These are phyloP conservation scores for Okapia johnstoni DNA, from an alignment of 2,113 vertebrate genomes.

Conservation along the genomic window DNA sequence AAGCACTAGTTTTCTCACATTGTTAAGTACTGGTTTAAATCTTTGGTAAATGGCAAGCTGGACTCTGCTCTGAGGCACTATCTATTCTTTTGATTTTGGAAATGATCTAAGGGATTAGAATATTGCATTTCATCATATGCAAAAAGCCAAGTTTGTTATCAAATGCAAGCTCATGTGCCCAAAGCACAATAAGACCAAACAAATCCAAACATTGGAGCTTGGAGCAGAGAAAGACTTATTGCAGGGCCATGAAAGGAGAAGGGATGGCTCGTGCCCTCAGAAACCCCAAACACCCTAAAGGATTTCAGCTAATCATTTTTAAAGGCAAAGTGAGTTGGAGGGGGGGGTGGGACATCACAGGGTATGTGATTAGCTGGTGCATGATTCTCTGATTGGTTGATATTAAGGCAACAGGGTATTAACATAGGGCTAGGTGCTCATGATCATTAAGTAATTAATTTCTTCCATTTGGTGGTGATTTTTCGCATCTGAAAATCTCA, in stretches of 20 bases:
- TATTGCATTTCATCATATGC: conserved; percentile 25
- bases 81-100: conserved; percentile 67
- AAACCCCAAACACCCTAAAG: not conserved
- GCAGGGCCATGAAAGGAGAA: not conserved
- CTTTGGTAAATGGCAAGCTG: conserved; percentile 53
- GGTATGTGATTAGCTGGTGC: not conserved
- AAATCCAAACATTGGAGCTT: not conserved
- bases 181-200: not conserved
- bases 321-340: not conserved
- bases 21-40: conserved; percentile 51
- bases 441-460: not conserved
- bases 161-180: not conserved
- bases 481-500: not conserved
- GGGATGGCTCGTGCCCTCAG: not conserved
- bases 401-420: not conserved
- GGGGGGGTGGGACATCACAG: not conserved
- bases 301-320: not conserved
- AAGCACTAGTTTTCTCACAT: not conserved
- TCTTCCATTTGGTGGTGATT: not conserved
- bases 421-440: not conserved
- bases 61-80: conserved; percentile 31
- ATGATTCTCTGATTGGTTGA: too few relatives aligned
- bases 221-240: not conserved
- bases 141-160: not conserved
- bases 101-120: conserved; percentile 61